Evolutionary conservation across 1,140 invertebrate species (phyloP), one percentile per base, ranked within the genome.

Genomic region (Tyrophagus putrescentiae): DNA sequence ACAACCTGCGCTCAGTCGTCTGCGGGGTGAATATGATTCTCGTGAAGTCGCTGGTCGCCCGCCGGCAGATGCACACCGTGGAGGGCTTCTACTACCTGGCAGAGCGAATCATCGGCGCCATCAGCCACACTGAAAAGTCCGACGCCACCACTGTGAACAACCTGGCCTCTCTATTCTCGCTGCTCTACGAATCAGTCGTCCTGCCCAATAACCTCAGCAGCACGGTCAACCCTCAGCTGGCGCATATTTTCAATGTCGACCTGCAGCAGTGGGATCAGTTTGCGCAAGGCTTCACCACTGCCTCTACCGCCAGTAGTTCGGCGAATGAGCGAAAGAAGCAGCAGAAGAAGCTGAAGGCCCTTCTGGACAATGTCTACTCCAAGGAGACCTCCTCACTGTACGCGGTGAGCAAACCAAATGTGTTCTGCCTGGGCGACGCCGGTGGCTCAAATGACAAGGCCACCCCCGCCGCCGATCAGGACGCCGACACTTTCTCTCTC

Each of bases 401-500:
- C 27, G 32, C 52, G 3, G 21, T 54, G 4, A 13, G 13, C n/a
- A 36, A 54, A 31, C 27, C 52, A 54, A 31, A 54, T 13, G 4
- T 54, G 2, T 1, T 54, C 3, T 54, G 52, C 25, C 25, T 54
- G 11, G 52, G 52, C 13, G 52, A 29, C 16, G 32, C 11, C 31
- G 3, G 32, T 50, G 13, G 18, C 2, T n/a, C 3, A 16, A 18
- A 50, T 16, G 13, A 50, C 16, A 2, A 16, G 3, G 13, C 13
- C 21, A 23, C 13, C 21, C 21, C 21, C 21, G 21, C 13, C 21
- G 13, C 21, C 45, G 45, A 21, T 6, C 7, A 48, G 23, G 45
- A 48, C 45, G 31, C 45, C 45, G 45, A 48, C 45, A 48, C 45
- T 7, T 48, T 48, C 7, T 48, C 45, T 21, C 45, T 48, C 18